These are phyloP conservation scores for Turdus rufiventris DNA, from an alignment of 2,113 vertebrate species.

Conservation along the genomic window DNA sequence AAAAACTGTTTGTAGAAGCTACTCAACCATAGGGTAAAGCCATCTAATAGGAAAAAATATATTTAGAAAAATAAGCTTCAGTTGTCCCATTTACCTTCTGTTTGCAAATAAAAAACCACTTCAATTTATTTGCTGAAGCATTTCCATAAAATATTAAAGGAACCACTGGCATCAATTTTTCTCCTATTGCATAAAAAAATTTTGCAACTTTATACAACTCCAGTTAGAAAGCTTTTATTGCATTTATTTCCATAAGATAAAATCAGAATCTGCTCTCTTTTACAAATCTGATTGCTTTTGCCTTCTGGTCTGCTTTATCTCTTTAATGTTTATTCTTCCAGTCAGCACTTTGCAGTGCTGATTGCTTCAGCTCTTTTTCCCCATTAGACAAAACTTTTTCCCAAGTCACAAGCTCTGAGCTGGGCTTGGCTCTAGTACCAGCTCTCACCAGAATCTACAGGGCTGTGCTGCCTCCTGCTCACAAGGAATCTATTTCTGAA, in stretches of 20 bases:
- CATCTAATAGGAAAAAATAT: neutral
- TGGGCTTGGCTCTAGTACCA: neutral
- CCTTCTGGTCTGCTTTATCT: conserved; percentile 61
- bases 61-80: neutral
- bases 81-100: conserved; percentile 50
- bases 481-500: neutral
- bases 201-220: conserved; percentile 28
- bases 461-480: neutral
- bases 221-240: conserved; percentile 56
- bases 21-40: neutral
- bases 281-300: conserved; percentile 64
- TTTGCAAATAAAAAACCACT: conserved; percentile 49
- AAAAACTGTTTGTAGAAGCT: neutral
- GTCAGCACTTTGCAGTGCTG: conserved; percentile 53
- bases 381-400: conserved; percentile 26
- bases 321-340: conserved; percentile 60
- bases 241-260: conserved; percentile 64
- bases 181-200: conserved; percentile 20
- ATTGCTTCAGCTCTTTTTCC: conserved; percentile 41
- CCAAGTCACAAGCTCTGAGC: neutral
- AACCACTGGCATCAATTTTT: conserved; percentile 37
- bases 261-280: conserved; percentile 60
- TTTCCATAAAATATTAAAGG: conserved; percentile 67
- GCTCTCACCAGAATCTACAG: neutral
- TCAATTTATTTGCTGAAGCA: conserved; percentile 53